Conservation (phyloP, 2,888 invertebrate species). For the Trisateles emortualis region DNA sequence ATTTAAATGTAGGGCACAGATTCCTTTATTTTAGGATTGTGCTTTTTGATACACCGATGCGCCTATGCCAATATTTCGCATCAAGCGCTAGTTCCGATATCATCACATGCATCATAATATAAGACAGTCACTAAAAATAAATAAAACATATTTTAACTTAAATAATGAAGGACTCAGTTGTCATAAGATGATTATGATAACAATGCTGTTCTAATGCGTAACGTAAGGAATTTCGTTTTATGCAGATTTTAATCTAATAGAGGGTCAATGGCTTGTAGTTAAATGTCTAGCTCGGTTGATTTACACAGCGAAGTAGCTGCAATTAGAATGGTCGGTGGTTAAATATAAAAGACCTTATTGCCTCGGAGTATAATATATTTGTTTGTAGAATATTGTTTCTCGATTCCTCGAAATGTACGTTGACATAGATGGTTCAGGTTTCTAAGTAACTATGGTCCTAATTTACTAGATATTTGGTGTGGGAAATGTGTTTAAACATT, state of each 20-base stretch:
- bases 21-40: no score
- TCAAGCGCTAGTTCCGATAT: no score
- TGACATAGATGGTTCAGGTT: neutral
- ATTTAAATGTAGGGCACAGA: no score
- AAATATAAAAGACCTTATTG: conserved; percentile 11
- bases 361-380: conserved; percentile 2
- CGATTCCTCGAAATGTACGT: neutral
- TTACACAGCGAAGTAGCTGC: conserved; percentile 3
- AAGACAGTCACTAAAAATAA: no score
- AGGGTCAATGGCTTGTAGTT: conserved; percentile 6
- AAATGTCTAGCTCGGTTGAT: conserved; percentile 8
- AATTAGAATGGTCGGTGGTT: conserved; percentile 11
- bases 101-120: no score
- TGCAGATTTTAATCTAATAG: neutral
- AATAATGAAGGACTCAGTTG: no score
- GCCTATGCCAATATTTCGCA: no score
- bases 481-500: no score
- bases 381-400: neutral
- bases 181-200: no score
- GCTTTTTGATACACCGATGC: no score
- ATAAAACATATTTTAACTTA: no score
- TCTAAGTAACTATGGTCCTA: neutral
- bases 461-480: neutral
- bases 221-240: neutral
- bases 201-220: neutral